Evolutionary conservation across 2,888 invertebrate genomes (phyloP), one percentile per base, ranked within the genome.

Genomic region (Flexamia atlantica): DNA sequence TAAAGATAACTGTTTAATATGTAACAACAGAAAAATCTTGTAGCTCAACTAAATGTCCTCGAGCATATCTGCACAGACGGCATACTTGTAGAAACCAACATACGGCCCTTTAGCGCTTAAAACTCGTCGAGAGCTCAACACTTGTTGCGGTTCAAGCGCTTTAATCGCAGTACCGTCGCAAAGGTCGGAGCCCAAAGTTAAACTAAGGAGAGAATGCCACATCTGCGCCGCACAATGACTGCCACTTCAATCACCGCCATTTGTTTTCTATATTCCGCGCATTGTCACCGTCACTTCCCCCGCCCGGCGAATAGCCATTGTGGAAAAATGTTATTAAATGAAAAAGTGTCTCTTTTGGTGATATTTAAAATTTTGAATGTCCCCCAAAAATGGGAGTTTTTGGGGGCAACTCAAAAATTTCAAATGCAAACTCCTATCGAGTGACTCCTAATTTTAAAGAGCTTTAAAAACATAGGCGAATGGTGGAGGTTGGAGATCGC

Each of bases 241-340:
- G 28, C 79, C 46, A 32, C 82, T 82, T 70, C 82, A 70, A 79
- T 79, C 79, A 79, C 79, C 83, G 50, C 81, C 81, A 81, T 81
- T 83, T 82, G 81, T 81, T 81, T 81, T 83, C 68, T 81, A 83
- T 81, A 81, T 83, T 76, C 72, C 74, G 50, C 46, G 83, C 79
- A 83, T 83, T 83, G 83, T 83, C 82, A 28, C 82, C 40, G 32
- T 40, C 79, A 2, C 79, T 28, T 40, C 79, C 72, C 72, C 72
- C 46, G 17, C 46, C 74, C 46, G 50, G 28, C 32, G 72, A 5
- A 57, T 42, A 42, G 74, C 74, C 74, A 76, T 76, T 76, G 74
- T 76, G 30, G n/a, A n/a, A n/a, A n/a, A n/a, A n/a, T n/a, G n/a
- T n/a, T n/a, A n/a, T n/a, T n/a, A n/a, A n/a, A n/a, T n/a, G n/a